Base-by-base conservation (phyloP, 1,140 invertebrate genomes). In the Battus philenor region DNA sequence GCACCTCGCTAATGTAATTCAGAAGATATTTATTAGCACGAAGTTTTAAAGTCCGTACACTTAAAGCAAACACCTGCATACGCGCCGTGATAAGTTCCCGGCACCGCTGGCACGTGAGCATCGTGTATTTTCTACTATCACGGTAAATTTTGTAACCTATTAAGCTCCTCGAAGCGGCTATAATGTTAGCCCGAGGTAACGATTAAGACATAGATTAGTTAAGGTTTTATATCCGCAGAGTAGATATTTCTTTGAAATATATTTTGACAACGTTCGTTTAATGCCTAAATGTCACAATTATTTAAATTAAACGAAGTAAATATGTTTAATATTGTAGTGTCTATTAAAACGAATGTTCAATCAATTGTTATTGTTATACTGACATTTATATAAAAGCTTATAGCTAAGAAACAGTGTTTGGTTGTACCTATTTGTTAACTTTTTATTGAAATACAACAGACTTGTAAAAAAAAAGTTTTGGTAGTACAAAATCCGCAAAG, bases 121-220 rank as follows among this genome's bases (percentile, higher is more conserved):
- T 60, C 68, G 59, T 79, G 69, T 77, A 74, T 79, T 79, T 79
- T 79, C 68, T 79, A 76, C 67, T 73, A 81, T 78, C 77, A 68
- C 72, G 68, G 67, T 80, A 78, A 80, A 81, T 84, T 81, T 78
- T 76, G 76, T 74, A 67, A 80, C 72, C 76, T 84, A 81, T 84
- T 81, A 76, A 81, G 68, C 73, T 80, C 60, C 71, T 81, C 68
- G 77, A 75, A 81, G 75, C 77, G 70, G 68, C 79, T 65, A 77
- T 82, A 78, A 78, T 72, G 76, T 81, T 84, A 71, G 75, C 80
- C 80, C 51, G 77, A 76, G 76, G 80, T 72, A 73, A 69, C 77
- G 74, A 84, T 80, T 80, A 77, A 68, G 60, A 24, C 80, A 80
- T 60, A 81, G 80, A 81, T 48, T 76, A 77, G 61, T 44, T 24